Conservation (phyloP, 2,113 vertebrate species). For the Pteruthius melanotis region DNA sequence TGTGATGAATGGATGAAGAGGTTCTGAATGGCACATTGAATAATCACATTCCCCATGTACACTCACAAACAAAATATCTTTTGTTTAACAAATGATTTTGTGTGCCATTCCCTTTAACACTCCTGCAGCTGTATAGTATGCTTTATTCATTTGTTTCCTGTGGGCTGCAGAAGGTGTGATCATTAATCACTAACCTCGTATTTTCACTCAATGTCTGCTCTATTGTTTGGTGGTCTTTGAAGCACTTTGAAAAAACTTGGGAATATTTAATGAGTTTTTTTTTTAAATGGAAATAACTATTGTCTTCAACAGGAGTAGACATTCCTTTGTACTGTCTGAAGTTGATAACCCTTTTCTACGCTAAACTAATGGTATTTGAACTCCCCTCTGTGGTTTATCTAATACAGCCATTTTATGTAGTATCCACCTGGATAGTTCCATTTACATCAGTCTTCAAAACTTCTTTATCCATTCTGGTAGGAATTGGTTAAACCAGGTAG, state of each 20-base stretch:
- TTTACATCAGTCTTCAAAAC: background rate
- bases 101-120: background rate
- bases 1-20: background rate
- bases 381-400: background rate
- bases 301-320: background rate
- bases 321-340: background rate
- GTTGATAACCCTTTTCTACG: background rate
- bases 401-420: background rate
- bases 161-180: background rate
- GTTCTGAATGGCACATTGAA: background rate
- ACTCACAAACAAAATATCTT: background rate
- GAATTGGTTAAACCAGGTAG: background rate
- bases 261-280: background rate
- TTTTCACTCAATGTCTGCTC: background rate
- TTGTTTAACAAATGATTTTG: background rate
- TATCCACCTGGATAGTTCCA: background rate
- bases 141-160: background rate
- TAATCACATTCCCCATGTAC: fast-evolving
- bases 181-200: background rate
- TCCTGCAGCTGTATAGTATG: background rate
- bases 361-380: background rate
- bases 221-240: background rate
- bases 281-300: background rate
- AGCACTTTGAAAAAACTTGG: background rate
- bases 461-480: background rate